Percentiles rank a stretch among this genome's conserved stretches.
These are phyloP conservation scores for Alexandromys oeconomus DNA, from an alignment of 2,797 vertebrate genomes.

Conservation along the genomic window DNA sequence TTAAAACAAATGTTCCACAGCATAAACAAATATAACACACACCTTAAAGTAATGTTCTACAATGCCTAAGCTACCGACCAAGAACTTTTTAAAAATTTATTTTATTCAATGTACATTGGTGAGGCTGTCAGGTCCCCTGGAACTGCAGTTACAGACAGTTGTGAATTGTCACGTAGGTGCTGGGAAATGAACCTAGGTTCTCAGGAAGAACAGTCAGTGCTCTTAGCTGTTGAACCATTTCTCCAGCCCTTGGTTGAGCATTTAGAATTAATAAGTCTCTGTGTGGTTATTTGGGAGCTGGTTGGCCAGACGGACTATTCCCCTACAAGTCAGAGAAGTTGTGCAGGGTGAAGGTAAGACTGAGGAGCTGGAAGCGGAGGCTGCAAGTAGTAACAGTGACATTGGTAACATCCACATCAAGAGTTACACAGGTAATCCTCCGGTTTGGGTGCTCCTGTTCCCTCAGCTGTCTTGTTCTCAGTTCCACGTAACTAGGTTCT, in stretches of 20 bases:
- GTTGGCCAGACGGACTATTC: background rate
- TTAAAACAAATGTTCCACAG: background rate
- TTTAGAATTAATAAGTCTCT: background rate
- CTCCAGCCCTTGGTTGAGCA: background rate
- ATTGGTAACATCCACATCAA: background rate
- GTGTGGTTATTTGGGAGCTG: background rate
- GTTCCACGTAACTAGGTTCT: background rate
- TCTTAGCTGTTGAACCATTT: too few relatives aligned
- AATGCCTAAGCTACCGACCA: background rate
- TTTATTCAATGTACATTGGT: too few relatives aligned
- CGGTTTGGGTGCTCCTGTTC: background rate
- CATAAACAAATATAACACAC: background rate
- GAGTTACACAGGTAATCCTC: background rate
- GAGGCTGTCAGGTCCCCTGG: too few relatives aligned
- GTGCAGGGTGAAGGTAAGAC: background rate
- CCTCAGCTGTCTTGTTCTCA: background rate
- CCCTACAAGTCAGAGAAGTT: constrained; percentile 18
- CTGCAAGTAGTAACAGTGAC: constrained; percentile 3
- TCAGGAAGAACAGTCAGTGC: too few relatives aligned
- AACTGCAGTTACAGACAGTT: too few relatives aligned
- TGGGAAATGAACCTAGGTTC: too few relatives aligned
- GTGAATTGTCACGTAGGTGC: too few relatives aligned
- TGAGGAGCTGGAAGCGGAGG: background rate
- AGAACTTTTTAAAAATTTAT: background rate
- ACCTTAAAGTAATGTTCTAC: background rate